Evolutionary conservation across 2,888 invertebrate species (phyloP), one percentile per base, ranked within the genome.

Genomic region (Pycnomerus fuliginosus): DNA sequence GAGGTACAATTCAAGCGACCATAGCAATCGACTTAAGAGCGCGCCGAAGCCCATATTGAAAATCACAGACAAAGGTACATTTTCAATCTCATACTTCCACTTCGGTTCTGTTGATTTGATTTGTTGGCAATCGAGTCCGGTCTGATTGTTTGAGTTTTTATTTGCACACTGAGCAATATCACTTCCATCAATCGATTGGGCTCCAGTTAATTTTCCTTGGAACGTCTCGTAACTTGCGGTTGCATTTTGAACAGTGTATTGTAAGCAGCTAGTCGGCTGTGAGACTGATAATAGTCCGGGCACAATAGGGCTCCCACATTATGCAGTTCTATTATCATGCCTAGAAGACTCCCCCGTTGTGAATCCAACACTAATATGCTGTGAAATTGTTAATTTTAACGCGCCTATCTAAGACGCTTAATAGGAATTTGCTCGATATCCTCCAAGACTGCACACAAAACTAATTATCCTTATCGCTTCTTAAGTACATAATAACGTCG

Each of bases 1-100:
- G 47, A 55, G 55, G 47, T 49, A 64, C 62, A 56, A 54, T 46
- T 45, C 46, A 56, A 58, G 56, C 59, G 55, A 58, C 57, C 54
- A 48, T 52, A 51, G 58, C 60, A 59, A 64, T 62, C 58, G 60
- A 60, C 62, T 64, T 60, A 60, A 50, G 50, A 56, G 50, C 49
- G 34, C 35, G 44, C n/a, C n/a, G n/a, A n/a, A n/a, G 23, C 40
- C 48, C 59, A 61, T 62, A 62, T 63, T 61, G 62, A 61, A 62
- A 61, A 60, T 61, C 58, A 60, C 62, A 61, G 60, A 64, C 62
- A 64, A 61, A 64, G 61, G 62, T 62, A 57, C 56, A 56, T 59
- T 62, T 64, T 61, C 64, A 61, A 61, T 62, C 61, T 62, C 55
- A 54, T 58, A 58, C 53, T 59, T 56, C 58, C 52, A 56, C 48